Conservation (phyloP, 2,888 invertebrate genomes). For the Leucania comma region DNA sequence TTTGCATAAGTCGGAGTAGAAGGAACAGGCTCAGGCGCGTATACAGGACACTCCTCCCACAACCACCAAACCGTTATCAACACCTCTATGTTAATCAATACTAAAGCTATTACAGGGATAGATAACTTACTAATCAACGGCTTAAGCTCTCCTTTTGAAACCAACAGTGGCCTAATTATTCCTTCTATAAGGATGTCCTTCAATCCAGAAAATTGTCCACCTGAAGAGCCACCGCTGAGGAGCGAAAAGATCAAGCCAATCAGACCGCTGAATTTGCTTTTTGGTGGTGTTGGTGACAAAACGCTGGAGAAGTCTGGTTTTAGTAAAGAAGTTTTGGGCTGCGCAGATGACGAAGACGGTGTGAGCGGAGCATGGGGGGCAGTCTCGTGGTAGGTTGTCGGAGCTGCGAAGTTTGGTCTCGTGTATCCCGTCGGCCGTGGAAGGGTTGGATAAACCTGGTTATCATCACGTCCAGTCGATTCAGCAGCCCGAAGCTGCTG, state of each 20-base stretch:
- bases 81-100: conserved; percentile 85
- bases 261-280: conserved; percentile 80
- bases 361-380: conserved; percentile 42
- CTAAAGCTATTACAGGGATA: conserved; percentile 82
- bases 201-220: conserved; percentile 77
- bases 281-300: conserved; percentile 77
- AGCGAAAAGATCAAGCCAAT: conserved; percentile 79
- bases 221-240: conserved; percentile 77
- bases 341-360: conserved; percentile 50
- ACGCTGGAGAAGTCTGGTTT: conserved; percentile 73
- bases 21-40: conserved; percentile 51
- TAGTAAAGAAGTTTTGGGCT: conserved; percentile 68
- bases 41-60: conserved; percentile 85
- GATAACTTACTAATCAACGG: conserved; percentile 82
- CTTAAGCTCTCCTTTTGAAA: conserved; percentile 82
- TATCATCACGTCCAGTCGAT: conserved; percentile 56
- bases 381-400: conserved; percentile 57
- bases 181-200: conserved; percentile 82
- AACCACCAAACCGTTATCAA: conserved; percentile 87
- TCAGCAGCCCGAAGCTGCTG: conserved; percentile 61
- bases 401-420: conserved; percentile 54
- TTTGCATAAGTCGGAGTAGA: conserved; percentile 65
- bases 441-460: conserved; percentile 42
- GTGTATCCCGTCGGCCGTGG: conserved; percentile 45
- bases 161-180: conserved; percentile 81